A percentile compares a stretch with the other conserved stretches of the same genome.
phyloP scores from a whole-genome alignment of 2,797 vertebrate species.

The Chloroceryle amazona region DNA sequence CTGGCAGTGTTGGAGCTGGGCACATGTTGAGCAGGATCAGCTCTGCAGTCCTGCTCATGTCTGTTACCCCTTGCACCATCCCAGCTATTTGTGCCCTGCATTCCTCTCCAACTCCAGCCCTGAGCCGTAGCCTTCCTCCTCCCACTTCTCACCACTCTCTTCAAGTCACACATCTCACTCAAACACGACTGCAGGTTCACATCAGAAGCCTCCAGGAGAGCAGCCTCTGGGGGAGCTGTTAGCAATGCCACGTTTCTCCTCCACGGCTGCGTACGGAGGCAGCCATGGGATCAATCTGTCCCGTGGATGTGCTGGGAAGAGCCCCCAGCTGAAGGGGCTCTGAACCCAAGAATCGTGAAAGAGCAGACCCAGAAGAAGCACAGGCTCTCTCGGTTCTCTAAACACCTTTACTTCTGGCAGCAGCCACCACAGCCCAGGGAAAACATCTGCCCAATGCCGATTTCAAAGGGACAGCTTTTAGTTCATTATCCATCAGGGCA shows the following conservation, averaged over 20 bases:
- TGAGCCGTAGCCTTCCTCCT: not conserved
- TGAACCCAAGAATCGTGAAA: fast-evolving
- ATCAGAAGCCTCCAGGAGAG: not conserved
- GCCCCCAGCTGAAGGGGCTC: not conserved
- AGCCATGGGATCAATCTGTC: not conserved
- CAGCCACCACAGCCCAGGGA: not conserved
- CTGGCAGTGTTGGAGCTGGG: not conserved
- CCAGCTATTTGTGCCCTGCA: not conserved
- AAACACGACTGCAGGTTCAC: not conserved
- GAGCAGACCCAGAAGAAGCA: not conserved
- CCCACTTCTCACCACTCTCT: not conserved
- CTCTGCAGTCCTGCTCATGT: not conserved
- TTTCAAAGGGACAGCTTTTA: not conserved
- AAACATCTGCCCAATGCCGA: conserved; percentile 16
- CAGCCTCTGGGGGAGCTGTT: conserved; percentile 62
- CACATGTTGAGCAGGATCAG: not conserved
- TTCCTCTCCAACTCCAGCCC: conserved; percentile 7
- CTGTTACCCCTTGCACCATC: not conserved
- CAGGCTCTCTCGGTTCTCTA: not conserved
- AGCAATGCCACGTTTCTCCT: conserved; percentile 50
- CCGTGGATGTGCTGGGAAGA: not conserved
- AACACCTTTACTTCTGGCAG: not conserved
- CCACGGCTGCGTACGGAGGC: fast-evolving
- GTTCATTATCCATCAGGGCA: not conserved
- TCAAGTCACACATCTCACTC: conserved; percentile 5